Evolutionary conservation across 1,140 invertebrate genomes (phyloP).

Genomic region (Drosophila seguyi): DNA sequence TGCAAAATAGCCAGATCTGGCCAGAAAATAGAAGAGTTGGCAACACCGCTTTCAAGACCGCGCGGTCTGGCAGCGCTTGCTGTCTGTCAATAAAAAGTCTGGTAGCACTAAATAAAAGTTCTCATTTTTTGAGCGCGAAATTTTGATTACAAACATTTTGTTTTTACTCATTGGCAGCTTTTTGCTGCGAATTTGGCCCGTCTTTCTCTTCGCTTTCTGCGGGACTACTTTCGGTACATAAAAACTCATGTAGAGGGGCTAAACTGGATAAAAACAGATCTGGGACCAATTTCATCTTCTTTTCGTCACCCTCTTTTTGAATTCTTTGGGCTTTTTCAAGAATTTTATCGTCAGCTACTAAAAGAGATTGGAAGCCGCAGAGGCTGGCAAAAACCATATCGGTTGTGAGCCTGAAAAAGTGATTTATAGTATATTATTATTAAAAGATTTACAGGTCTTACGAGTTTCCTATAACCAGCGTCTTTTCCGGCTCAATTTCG

Average conservation of each 20-base stretch:
- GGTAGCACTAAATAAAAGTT: too few relatives aligned
- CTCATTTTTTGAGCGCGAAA: too few relatives aligned
- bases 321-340: conserved; percentile 38
- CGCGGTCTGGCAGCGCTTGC: too few relatives aligned
- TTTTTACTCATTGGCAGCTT: background rate
- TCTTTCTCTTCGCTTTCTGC: background rate
- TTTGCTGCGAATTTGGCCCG: background rate
- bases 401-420: conserved; percentile 31
- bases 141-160: background rate
- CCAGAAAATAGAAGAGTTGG: too few relatives aligned
- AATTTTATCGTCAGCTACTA: conserved; percentile 46
- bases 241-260: conserved; percentile 6
- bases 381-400: conserved; percentile 60
- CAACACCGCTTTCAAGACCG: too few relatives aligned
- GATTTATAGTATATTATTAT: background rate
- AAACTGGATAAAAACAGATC: conserved; percentile 45
- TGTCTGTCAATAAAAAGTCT: too few relatives aligned
- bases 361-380: conserved; percentile 60
- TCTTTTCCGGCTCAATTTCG: conserved; percentile 53
- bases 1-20: too few relatives aligned
- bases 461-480: conserved; percentile 65
- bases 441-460: conserved; percentile 13
- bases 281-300: conserved; percentile 35
- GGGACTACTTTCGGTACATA: conserved; percentile 1
- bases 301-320: conserved; percentile 19